Evolutionary conservation across 1,140 invertebrate genomes (phyloP).

Genomic region (Propsilocerus akamusi): DNA sequence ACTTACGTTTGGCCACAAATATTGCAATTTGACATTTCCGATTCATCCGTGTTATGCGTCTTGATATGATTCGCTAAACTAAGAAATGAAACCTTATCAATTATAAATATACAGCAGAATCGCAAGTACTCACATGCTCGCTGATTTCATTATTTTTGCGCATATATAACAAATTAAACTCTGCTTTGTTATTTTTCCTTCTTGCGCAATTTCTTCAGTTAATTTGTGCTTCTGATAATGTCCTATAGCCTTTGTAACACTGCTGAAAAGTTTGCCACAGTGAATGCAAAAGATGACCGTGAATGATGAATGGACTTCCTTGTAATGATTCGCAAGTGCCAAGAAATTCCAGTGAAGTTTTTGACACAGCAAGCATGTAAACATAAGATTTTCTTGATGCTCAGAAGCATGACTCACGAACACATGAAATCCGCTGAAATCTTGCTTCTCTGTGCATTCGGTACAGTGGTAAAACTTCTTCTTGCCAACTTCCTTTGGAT

Average conservation of each 20-base stretch:
- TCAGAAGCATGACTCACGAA: not conserved
- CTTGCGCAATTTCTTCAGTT: not conserved
- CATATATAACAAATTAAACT: not conserved
- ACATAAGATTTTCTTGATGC: not conserved
- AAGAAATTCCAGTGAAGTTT: not conserved
- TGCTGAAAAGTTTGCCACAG: not conserved
- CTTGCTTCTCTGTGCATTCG: not conserved
- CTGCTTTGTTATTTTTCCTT: not conserved
- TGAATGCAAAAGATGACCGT: not conserved
- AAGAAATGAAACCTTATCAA: too few relatives aligned
- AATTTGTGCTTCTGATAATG: not conserved
- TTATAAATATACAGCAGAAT: too few relatives aligned
- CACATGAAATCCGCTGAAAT: not conserved
- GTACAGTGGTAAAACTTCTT: not conserved
- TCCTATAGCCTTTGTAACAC: not conserved
- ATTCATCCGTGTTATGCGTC: not conserved
- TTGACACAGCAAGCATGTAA: not conserved
- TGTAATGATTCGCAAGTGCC: not conserved
- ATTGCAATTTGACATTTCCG: not conserved
- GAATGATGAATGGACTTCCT: not conserved
- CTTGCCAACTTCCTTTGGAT: not conserved
- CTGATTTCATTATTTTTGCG: not conserved
- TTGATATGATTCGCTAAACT: not conserved
- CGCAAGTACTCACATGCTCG: not conserved
- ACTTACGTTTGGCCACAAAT: not conserved